Evolutionary conservation across 1,140 invertebrate species (phyloP).

Genomic region (Drosophila chauvacae): DNA sequence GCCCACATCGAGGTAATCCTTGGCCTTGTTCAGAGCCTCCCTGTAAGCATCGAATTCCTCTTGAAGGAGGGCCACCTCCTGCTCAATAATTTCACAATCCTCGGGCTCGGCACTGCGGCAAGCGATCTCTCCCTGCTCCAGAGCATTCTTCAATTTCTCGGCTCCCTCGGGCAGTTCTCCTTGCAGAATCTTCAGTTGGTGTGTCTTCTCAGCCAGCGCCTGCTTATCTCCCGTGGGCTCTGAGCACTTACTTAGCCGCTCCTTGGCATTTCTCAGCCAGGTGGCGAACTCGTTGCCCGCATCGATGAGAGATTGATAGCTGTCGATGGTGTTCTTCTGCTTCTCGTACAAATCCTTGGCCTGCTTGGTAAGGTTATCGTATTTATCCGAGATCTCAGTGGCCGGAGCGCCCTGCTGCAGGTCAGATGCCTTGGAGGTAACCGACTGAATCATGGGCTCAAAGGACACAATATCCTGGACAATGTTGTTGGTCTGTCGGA

Average conservation of each 20-base stretch:
- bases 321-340: constrained; percentile 95
- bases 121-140: constrained; percentile 92
- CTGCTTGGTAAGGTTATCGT: constrained; percentile 94
- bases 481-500: constrained; percentile 96
- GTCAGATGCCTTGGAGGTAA: constrained; percentile 95
- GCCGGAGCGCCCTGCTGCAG: constrained; percentile 93
- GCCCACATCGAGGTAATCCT: constrained; percentile 93
- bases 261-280: constrained; percentile 95
- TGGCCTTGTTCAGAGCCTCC: constrained; percentile 91
- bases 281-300: constrained; percentile 95
- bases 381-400: constrained; percentile 95
- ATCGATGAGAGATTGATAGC: constrained; percentile 95
- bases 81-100: constrained; percentile 95
- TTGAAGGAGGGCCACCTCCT: constrained; percentile 94
- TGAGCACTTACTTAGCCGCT: constrained; percentile 95
- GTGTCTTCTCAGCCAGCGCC: constrained; percentile 92
- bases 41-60: constrained; percentile 94
- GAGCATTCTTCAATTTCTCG: constrained; percentile 91
- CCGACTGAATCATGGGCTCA: constrained; percentile 97
- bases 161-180: constrained; percentile 93
- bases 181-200: constrained; percentile 92
- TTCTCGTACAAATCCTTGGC: constrained; percentile 95
- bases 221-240: constrained; percentile 98
- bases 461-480: constrained; percentile 97
- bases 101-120: constrained; percentile 93